Evolutionary conservation across 2,113 vertebrate genomes (phyloP), one percentile per base, ranked within the genome.

Genomic region (Oreochromis aureus): DNA sequence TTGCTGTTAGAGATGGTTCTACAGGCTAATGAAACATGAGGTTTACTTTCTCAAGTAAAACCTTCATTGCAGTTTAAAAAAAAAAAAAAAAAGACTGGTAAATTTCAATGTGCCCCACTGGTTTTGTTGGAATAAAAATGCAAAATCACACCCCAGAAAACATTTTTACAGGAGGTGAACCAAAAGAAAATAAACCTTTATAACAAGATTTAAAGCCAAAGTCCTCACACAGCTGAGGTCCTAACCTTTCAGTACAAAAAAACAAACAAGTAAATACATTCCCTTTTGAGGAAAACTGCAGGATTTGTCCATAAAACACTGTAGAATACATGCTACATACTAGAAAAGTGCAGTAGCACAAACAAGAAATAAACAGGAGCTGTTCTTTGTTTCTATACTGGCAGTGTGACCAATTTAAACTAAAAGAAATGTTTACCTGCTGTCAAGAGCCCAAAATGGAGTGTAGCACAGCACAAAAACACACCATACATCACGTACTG

Each of bases 401-500:
- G 5, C 55, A 89, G 87, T 88, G 86, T 87, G 89, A 44, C 16
- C 44, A 51, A 51, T n/a, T 32, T 48, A 76, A 48, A 58, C 32
- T 73, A 84, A 89, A 81, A n/a, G 15, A 85, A 90, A 85, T 69
- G 86, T 90, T 92, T 88, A 88, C 90, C 87, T 59, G 82, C 32
- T 48, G 30, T 83, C 34, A 61, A 61, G 7, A 55, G 78, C 7
- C 66, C 11, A 87, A 87, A 92, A 83, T 48, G 84, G 86, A 90
- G 83, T 51, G 63, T 79, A 84, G 59, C 90, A 63, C 39, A 46
- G 83, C 51, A 91, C 83, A 95, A 91, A 89, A 81, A 91, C 89
- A 92, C 84, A 87, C 80, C 84, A 84, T 81, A 94, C 88, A 95
- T 73, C 86, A 92, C 82, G 91, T 34, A 87, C 85, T 56, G 54